Evolutionary conservation across 2,888 invertebrate species (phyloP).

Genomic region (Noctua pronuba): DNA sequence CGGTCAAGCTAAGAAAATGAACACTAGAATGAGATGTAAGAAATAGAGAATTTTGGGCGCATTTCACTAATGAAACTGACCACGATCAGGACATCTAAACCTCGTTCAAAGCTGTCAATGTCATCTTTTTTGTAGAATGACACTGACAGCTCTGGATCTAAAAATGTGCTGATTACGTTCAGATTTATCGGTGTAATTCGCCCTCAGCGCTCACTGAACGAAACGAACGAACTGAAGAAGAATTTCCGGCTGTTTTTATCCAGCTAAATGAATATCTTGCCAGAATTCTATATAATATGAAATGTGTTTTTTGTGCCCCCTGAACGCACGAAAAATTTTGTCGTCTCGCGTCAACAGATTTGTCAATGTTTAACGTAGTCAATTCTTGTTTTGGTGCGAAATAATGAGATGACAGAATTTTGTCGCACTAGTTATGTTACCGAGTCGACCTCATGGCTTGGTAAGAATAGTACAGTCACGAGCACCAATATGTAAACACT

Average conservation of each 20-base stretch:
- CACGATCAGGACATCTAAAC: not conserved
- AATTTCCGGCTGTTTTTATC: not conserved
- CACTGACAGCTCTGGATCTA: not conserved
- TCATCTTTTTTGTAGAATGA: not conserved
- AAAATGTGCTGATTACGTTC: not conserved
- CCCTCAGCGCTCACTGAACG: not conserved
- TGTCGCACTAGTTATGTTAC: not conserved
- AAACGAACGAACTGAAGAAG: not conserved
- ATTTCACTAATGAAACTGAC: not conserved
- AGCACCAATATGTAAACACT: too few species aligned
- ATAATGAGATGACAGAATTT: not conserved
- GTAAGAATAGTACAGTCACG: not conserved
- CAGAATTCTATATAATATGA: not conserved
- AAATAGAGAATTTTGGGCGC: not conserved
- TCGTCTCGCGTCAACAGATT: not conserved
- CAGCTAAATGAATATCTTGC: constrained; percentile 31
- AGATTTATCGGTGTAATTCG: not conserved
- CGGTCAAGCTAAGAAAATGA: too few species aligned
- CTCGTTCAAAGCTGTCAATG: not conserved
- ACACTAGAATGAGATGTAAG: not conserved
- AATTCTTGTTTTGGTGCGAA: not conserved
- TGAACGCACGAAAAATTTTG: not conserved
- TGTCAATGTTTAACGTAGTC: not conserved
- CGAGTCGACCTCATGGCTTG: not conserved
- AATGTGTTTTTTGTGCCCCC: not conserved